Conservation (phyloP, 2,888 invertebrate species). For the Mechanitis messenoides region DNA sequence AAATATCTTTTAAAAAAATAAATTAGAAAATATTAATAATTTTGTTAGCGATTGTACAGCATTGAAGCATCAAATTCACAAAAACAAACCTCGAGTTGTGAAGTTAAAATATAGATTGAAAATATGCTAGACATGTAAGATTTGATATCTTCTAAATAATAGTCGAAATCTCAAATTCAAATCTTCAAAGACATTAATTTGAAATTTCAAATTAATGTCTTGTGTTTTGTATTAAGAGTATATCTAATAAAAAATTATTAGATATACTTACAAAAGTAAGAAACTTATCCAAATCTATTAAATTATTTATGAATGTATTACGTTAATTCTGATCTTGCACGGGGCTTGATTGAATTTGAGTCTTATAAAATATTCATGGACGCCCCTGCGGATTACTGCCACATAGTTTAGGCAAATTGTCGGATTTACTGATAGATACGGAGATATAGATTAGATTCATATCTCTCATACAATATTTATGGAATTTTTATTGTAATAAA, state of each 20-base stretch:
- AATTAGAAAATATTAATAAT: background rate
- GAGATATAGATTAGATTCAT: background rate
- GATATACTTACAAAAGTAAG: too few species aligned
- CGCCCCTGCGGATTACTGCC: conserved; percentile 47
- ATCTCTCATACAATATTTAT: background rate
- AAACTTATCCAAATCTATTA: background rate
- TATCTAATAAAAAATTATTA: too few species aligned
- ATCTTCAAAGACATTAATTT: too few species aligned
- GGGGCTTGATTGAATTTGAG: conserved; percentile 64
- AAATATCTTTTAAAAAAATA: background rate
- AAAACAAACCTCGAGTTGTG: conserved; percentile 19
- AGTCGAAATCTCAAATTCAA: too few species aligned
- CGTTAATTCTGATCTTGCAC: conserved; percentile 28
- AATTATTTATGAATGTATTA: background rate
- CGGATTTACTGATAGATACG: conserved; percentile 12
- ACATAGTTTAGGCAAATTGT: conserved; percentile 39
- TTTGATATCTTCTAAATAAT: too few species aligned
- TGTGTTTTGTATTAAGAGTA: too few species aligned
- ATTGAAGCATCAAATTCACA: conserved; percentile 4
- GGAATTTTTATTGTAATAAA: background rate
- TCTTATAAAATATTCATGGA: conserved; percentile 74
- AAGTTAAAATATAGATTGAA: conserved; percentile 12
- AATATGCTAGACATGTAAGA: conserved; percentile 3
- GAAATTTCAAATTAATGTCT: too few species aligned
- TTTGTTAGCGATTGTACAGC: conserved; percentile 1